Evolutionary conservation across 1,140 invertebrate genomes (phyloP), one percentile per base, ranked within the genome.

Genomic region (Drosophila equinoxialis): DNA sequence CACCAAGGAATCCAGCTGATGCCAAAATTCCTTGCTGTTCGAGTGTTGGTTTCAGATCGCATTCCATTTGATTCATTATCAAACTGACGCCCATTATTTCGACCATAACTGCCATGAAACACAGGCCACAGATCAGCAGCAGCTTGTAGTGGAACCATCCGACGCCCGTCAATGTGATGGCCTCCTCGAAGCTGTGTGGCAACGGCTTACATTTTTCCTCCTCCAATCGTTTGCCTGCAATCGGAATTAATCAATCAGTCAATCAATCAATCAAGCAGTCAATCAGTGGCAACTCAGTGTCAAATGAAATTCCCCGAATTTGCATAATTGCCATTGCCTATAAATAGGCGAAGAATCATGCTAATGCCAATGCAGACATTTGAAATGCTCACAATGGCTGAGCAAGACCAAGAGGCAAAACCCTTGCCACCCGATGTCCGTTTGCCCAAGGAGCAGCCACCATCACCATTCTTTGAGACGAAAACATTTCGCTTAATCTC

Each of bases 1-100:
- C 93, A 94, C 96, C 95, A 64, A 94, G 91, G 73, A 95, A 96
- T 0, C 94, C 93, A 23, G 94, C 93, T 0, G 95, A 95, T 30
- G 95, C 95, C 0, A 96, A 85, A 76, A 95, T 92, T 0, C 95
- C 95, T 89, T 95, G 95, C 61, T 95, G 93, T 7, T 94, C 86
- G 10, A 94, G 79, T 8, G 94, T 93, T 1, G 96, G 91, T 42
- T 94, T 76, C 10, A 96, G 92, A 90, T 96, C 96, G 79, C 96
- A 92, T 55, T 90, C 90, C 58, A 90, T 72, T 23, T 75, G 74
- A 37, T 83, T 89, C 78, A 92, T 76, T 2, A 92, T 86, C 30
- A 92, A 77, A 14, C 90, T 77, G 0, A 92, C 72, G 42, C 83
- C 80, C 79, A 91, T 86, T 2, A 80, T 90, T 71, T 92, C 91